Percentiles rank a stretch among this genome's conserved stretches.
Evolutionary conservation across 2,888 invertebrate genomes (phyloP).

Genomic region (Diachrysia chrysitis): DNA sequence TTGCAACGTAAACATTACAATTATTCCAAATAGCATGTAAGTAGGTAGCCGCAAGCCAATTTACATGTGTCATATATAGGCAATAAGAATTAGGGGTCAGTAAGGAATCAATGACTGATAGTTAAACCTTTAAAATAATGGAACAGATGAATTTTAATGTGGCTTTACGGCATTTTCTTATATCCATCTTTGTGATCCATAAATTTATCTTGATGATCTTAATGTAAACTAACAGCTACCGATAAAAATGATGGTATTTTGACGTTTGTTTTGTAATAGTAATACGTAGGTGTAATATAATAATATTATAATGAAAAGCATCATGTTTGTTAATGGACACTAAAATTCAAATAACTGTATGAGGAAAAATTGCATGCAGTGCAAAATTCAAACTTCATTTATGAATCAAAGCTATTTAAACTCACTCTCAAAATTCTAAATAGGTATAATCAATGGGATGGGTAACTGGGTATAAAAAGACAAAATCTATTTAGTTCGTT

Average conservation of each 20-base stretch:
- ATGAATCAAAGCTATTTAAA: not conserved
- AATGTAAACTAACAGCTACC: too few relatives aligned
- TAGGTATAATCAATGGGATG: too few relatives aligned
- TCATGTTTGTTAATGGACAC: constrained; percentile 6
- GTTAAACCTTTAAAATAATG: not conserved
- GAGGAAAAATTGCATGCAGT: not conserved
- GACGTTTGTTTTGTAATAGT: not conserved
- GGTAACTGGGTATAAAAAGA: too few relatives aligned
- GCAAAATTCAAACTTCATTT: not conserved
- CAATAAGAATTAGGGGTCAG: constrained; percentile 35
- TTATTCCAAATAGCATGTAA: constrained; percentile 39
- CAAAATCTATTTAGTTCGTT: too few relatives aligned
- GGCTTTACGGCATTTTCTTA: too few relatives aligned
- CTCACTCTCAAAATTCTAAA: too few relatives aligned
- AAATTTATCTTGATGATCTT: too few relatives aligned
- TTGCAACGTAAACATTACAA: constrained; percentile 31
- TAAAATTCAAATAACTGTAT: not conserved
- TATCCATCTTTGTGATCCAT: too few relatives aligned
- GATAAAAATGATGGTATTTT: not conserved
- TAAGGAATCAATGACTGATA: constrained; percentile 9
- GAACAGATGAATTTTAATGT: too few relatives aligned
- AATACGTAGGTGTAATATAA: not conserved
- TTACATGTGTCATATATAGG: constrained; percentile 8
- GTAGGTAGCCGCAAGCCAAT: constrained; percentile 3
- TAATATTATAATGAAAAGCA: constrained; percentile 1